These are phyloP conservation scores for Halichondria panicea DNA, from an alignment of 37 sponge, comb jelly and placozoan genomes.

Conservation along the genomic window DNA sequence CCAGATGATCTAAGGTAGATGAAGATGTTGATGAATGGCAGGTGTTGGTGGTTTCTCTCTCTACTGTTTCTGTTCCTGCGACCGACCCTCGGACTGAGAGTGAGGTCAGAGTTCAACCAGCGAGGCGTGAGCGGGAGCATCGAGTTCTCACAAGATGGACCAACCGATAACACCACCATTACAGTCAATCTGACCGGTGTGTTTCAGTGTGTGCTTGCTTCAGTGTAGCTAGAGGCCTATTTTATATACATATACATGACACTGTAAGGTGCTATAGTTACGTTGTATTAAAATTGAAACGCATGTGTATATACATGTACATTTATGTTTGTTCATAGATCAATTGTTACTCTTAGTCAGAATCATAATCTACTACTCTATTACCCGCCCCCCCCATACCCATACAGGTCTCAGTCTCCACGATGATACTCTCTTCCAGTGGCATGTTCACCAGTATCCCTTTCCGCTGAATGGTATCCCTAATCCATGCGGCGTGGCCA, in stretches of 20 bases:
- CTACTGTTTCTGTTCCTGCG: slow-evolving; percentile 1
- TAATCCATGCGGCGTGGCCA: slow-evolving; percentile 15
- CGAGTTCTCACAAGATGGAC: slow-evolving; percentile 37
- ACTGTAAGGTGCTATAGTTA: no score
- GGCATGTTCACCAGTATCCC: slow-evolving; percentile 67
- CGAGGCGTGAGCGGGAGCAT: slow-evolving; percentile 59
- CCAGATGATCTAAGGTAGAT: no score
- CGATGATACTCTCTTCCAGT: slow-evolving; percentile 4
- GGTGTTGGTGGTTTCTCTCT: background rate
- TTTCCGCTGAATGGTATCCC: slow-evolving; percentile 9
- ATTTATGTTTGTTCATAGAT: no score
- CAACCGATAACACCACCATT: slow-evolving; percentile 21
- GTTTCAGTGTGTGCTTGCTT: no score
- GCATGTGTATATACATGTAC: no score
- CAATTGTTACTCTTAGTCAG: no score
- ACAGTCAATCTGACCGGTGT: slow-evolving; percentile 35
- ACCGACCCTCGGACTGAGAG: slow-evolving; percentile 12
- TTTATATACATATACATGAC: no score
- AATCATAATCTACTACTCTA: no score
- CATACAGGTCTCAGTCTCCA: background rate
- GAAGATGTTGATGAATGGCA: no score
- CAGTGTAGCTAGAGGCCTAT: no score
- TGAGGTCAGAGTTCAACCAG: slow-evolving; percentile 36
- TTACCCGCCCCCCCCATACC: background rate
- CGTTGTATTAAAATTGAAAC: no score